Evolutionary conservation across 2,888 invertebrate species (phyloP).

Genomic region (Xestia xanthographa): DNA sequence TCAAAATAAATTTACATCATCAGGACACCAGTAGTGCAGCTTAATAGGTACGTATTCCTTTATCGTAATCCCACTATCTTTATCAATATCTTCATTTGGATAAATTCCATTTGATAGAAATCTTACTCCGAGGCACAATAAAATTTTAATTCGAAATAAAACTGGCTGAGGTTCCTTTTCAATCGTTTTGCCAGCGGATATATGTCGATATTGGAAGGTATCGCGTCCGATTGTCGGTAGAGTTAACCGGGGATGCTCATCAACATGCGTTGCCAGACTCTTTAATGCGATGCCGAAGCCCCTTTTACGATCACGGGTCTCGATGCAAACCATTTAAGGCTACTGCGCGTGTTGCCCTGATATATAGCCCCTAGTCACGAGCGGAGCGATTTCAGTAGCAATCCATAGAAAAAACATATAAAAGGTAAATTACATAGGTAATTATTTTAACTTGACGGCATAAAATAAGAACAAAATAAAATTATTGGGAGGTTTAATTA

Average conservation of each 20-base stretch:
- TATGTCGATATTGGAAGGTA: constrained; percentile 66
- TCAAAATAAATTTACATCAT: constrained; percentile 20
- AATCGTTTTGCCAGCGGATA: constrained; percentile 62
- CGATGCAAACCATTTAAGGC: constrained; percentile 76
- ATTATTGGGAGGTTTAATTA: constrained; percentile 29
- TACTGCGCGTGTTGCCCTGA: constrained; percentile 74
- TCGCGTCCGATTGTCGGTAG: constrained; percentile 66
- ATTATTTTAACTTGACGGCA: constrained; percentile 43
- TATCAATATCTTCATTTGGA: constrained; percentile 57
- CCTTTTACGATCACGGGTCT: constrained; percentile 75
- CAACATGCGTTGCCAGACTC: constrained; percentile 71
- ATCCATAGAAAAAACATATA: constrained; percentile 54
- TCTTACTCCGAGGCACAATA: constrained; percentile 52
- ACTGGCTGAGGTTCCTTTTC: constrained; percentile 54
- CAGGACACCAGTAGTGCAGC: constrained; percentile 20
- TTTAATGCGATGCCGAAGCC: constrained; percentile 73
- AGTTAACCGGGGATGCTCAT: constrained; percentile 68
- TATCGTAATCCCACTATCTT: constrained; percentile 19
- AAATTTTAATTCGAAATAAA: constrained; percentile 60
- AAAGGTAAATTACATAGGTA: constrained; percentile 33
- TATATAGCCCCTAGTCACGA: constrained; percentile 69
- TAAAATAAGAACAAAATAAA: constrained; percentile 19
- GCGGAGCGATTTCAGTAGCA: constrained; percentile 71
- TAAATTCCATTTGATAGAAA: constrained; percentile 54
- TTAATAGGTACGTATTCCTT: constrained; percentile 7